These are phyloP conservation scores for Laupala kohalensis DNA, from an alignment of 1,140 invertebrate species.

Conservation along the genomic window DNA sequence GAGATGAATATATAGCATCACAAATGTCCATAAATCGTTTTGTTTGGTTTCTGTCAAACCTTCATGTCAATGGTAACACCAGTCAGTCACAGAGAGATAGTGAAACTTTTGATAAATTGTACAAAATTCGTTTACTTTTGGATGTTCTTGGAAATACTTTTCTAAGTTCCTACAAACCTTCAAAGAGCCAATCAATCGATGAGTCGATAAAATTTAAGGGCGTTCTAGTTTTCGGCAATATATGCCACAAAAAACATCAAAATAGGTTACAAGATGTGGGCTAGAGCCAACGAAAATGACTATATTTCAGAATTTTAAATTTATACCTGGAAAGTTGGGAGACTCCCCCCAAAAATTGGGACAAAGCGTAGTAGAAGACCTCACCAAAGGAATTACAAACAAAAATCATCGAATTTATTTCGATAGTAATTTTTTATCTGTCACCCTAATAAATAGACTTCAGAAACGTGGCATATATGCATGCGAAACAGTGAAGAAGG, in stretches of 20 bases:
- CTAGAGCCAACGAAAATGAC: no score
- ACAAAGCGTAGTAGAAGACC: slow-evolving; percentile 23
- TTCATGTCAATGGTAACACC: slow-evolving; percentile 9
- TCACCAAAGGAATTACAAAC: slow-evolving; percentile 20
- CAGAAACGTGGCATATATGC: neutral
- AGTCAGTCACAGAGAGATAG: slow-evolving; percentile 6
- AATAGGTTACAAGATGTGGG: slow-evolving; percentile 24
- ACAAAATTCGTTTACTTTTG: slow-evolving; percentile 17
- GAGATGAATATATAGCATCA: slow-evolving; percentile 24
- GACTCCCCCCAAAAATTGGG: slow-evolving; percentile 15
- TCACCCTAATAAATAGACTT: neutral
- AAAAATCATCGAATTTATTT: slow-evolving; percentile 24
- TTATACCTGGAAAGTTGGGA: slow-evolving; percentile 18
- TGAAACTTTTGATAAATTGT: slow-evolving; percentile 17
- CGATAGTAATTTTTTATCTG: no score
- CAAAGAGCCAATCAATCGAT: slow-evolving; percentile 18
- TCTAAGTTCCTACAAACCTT: slow-evolving; percentile 6
- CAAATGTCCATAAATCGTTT: slow-evolving; percentile 29
- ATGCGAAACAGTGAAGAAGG: neutral
- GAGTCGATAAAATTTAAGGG: slow-evolving; percentile 24
- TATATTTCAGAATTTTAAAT: slow-evolving; percentile 20
- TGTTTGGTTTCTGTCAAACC: slow-evolving; percentile 23
- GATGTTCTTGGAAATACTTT: slow-evolving; percentile 6
- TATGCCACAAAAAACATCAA: slow-evolving; percentile 22
- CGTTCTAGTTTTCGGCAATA: slow-evolving; percentile 21